phyloP scores from a whole-genome alignment of 2,113 vertebrate species.

The Galemys pyrenaicus region DNA sequence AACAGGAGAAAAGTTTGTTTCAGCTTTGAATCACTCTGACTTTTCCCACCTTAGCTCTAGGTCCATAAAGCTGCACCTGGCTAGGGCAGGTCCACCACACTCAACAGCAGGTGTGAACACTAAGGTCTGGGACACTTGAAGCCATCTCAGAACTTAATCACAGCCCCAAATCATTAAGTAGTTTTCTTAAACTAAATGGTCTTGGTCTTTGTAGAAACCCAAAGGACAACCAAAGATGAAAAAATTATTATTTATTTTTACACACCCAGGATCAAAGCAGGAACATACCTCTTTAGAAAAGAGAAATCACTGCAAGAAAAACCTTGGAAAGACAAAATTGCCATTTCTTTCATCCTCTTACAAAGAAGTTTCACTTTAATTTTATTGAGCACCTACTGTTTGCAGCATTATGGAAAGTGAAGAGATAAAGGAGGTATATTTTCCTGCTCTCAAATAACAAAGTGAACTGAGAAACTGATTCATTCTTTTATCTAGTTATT shows the following conservation, averaged over 20 bases:
- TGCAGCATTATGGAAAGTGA: not conserved
- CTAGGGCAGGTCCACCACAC: not conserved
- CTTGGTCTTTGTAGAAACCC: not conserved
- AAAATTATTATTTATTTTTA: not conserved
- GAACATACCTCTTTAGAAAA: not conserved
- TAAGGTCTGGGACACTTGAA: not conserved
- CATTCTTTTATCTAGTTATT: not conserved
- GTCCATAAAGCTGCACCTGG: not conserved
- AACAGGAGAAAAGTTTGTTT: not conserved
- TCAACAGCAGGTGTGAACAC: not conserved
- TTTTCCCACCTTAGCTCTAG: not conserved
- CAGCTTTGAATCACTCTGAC: not conserved
- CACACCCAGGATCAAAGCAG: not conserved
- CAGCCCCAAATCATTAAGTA: not conserved
- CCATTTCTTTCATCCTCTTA: not conserved
- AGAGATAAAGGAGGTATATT: not conserved
- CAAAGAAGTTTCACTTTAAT: not conserved
- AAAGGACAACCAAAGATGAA: not conserved
- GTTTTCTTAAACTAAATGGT: not conserved
- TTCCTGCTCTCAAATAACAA: not conserved
- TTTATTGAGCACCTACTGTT: not conserved
- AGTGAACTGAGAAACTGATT: not conserved
- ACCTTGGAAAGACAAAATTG: not conserved
- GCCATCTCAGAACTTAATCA: not conserved
- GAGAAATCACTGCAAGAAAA: not conserved